Evolutionary conservation across 2,888 invertebrate species (phyloP), one percentile per base, ranked within the genome.

Genomic region (Cheilosia vulpina): DNA sequence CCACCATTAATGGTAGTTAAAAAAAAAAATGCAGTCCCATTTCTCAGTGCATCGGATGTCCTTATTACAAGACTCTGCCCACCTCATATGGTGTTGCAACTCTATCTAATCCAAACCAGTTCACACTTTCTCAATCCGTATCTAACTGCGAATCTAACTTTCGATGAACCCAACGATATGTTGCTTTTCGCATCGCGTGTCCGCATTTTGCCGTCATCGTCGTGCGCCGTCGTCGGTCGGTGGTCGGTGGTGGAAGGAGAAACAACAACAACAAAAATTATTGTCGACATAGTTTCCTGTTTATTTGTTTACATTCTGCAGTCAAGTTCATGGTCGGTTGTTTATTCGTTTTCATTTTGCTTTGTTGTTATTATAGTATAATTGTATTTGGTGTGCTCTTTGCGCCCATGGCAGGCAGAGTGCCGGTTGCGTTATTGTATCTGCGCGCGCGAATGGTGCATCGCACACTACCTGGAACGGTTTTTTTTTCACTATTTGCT

Each of bases 261-360:
- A 52, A 55, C 19, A 69, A 72, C 19, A 69, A 72, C 62, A 75
- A 85, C 58, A 53, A 78, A 69, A 69, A 68, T 80, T 71, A 87
- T 71, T 79, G 87, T 87, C 87, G 87, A 88, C 85, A 81, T 79
- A 87, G 84, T 87, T 88, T 87, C 52, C 72, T 76, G 68, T 82
- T 80, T 85, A 85, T 87, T 87, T 88, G 87, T 82, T 87, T 87
- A 87, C 82, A 87, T 87, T 87, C 57, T 81, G 83, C 87, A 87
- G 84, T 87, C 87, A 87, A 87, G 82, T 88, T 88, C 87, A 88
- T 81, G 87, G 88, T 84, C 88, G 88, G 76, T 87, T 87, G 69
- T 85, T 85, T 80, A 77, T 88, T 87, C 81, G 78, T 84, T 87
- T 84, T 84, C 76, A 78, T 76, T 87, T 80, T 87, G 57, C 55